Base-by-base conservation (phyloP, 2,797 vertebrate genomes). In the Stomatorhinus walkeri region DNA sequence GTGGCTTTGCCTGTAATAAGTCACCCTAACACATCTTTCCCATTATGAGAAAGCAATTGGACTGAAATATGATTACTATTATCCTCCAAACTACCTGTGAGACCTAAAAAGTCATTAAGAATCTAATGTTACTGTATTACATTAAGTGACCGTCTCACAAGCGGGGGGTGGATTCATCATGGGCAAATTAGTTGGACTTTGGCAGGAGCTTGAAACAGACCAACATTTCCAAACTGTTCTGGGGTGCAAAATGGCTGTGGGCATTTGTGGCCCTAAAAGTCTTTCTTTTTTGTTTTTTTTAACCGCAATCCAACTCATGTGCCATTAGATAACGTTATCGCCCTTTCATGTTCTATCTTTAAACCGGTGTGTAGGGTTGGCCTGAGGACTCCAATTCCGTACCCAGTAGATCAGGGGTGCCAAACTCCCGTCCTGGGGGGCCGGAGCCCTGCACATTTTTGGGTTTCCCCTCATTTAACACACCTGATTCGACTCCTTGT, bases 11-110 rank as follows among this genome's bases (percentile, higher is more conserved):
- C 10, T 81, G 88, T 85, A 76, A 91, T 90, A 88, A 85, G 56
- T 91, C 87, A 90, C 88, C 87, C 88, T 36, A 79, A 90, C 89
- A 72, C 46, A 87, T 64, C 52, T 36, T 79, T 90, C 85, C 88
- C 87, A 48, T 43, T 84, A 89, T 52, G 40, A 89, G 51, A 90
- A 89, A 88, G 52, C 22, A 61, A 54, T 90, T 64, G 52, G 88
- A 90, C 90, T 91, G 90, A 92, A 90, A 92, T 91, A 92, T 91
- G 90, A 90, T 84, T 61, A 88, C 88, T 91, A 90, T 92, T 90
- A 91, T 89, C 90, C 87, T 89, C 49, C 89, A 46, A 90, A 87
- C 52, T 88, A 87, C 88, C 85, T 59, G n/a, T 76, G 61, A 88
- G 87, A 52, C 51, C 22, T 85, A 79, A 68, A 84, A 81, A 56